These are phyloP conservation scores for Orcinus orca DNA, from an alignment of 2,113 vertebrate species.

Conservation along the genomic window DNA sequence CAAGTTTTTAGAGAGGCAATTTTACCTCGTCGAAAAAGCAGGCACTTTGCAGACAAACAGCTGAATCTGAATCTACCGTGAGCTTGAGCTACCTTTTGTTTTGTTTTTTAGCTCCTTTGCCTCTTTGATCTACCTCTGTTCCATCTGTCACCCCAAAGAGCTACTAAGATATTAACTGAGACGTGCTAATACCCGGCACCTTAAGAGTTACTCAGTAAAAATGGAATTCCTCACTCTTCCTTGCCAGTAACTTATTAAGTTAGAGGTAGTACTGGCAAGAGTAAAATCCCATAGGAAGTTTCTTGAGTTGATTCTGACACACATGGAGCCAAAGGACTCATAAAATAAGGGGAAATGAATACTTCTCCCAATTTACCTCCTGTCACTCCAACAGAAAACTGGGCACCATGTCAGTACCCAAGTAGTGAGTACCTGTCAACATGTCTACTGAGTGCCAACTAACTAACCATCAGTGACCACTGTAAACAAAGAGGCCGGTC, in stretches of 20 bases:
- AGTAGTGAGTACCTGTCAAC: too few relatives aligned
- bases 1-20: neutral
- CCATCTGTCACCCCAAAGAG: neutral
- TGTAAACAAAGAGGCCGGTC: neutral
- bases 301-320: neutral
- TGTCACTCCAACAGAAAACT: neutral
- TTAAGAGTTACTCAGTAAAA: neutral
- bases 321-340: neutral
- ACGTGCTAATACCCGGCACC: neutral
- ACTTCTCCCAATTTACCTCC: neutral
- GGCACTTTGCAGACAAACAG: neutral
- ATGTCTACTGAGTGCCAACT: neutral
- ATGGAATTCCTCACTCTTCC: neutral
- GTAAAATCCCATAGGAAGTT: neutral
- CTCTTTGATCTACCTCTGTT: neutral
- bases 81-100: neutral
- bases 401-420: fast-evolving
- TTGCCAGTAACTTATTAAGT: neutral
- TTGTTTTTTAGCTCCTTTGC: neutral
- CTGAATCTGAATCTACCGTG: neutral
- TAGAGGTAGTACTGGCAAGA: neutral
- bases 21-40: neutral
- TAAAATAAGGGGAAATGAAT: neutral
- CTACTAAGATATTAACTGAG: neutral
- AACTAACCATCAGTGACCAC: neutral